phyloP scores from a whole-genome alignment of 1,140 invertebrate species.

The Plectrocnemia conspersa region DNA sequence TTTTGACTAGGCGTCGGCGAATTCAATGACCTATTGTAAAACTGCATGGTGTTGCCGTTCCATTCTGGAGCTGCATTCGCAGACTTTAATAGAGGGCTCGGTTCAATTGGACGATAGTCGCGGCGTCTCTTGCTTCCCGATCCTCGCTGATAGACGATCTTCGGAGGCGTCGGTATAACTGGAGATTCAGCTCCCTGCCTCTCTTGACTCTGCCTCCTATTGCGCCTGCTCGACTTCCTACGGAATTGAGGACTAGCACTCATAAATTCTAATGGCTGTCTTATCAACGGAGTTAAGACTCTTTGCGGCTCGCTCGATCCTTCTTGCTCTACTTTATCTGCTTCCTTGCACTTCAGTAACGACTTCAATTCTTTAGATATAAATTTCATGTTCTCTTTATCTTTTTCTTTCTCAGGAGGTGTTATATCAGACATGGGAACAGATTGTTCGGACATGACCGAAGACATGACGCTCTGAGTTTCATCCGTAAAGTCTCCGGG shows the following conservation, averaged over 20 bases:
- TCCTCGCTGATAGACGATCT: constrained; percentile 53
- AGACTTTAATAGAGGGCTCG: constrained; percentile 42
- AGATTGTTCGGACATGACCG: constrained; percentile 64
- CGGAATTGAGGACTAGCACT: constrained; percentile 54
- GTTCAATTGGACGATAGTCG: constrained; percentile 52
- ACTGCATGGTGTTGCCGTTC: constrained; percentile 63
- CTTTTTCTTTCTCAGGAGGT: constrained; percentile 40
- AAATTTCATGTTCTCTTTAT: constrained; percentile 21
- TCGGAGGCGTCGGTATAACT: constrained; percentile 55
- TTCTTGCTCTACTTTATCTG: constrained; percentile 39
- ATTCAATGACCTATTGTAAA: constrained; percentile 57
- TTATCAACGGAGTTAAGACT: constrained; percentile 55
- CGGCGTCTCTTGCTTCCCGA: constrained; percentile 52
- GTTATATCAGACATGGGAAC: constrained; percentile 58
- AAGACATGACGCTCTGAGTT: constrained; percentile 66
- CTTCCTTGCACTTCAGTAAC: constrained; percentile 44
- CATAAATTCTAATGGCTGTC: constrained; percentile 62
- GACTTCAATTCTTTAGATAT: constrained; percentile 46
- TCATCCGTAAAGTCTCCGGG: constrained; percentile 62
- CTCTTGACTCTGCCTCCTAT: constrained; percentile 55
- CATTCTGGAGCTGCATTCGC: constrained; percentile 45
- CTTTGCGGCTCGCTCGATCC: constrained; percentile 27
- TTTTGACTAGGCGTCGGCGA: constrained; percentile 51
- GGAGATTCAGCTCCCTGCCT: constrained; percentile 58
- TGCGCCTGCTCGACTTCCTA: constrained; percentile 61